Evolutionary conservation across 2,888 invertebrate genomes (phyloP), one percentile per base, ranked within the genome.

Genomic region (Argyresthia albistria): DNA sequence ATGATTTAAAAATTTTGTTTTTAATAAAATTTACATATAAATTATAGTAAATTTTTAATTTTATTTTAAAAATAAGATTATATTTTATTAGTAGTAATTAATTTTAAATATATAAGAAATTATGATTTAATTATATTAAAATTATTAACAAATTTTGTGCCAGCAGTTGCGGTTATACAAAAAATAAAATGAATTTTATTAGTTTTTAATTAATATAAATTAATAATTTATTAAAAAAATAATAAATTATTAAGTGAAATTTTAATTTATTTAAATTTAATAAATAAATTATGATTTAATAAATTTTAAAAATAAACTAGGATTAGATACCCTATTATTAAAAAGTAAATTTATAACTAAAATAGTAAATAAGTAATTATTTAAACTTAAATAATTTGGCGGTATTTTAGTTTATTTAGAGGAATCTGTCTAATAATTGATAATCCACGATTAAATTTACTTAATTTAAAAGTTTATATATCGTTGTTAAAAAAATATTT

Each of bases 91-190:
- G 47, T 56, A 59, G 55, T 88, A 86, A 82, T 82, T 86, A 82
- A 68, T 79, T 73, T 89, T 89, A 86, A 80, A 77, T 67, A 87
- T 89, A 88, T 88, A 89, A 82, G 80, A 80, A 88, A 86, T 88
- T 89, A 88, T 87, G 89, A 82, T 88, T 89, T 90, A 88, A 78
- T 84, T 89, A 89, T 82, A 80, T 79, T 66, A 64, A 68, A 74
- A 89, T 80, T 88, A 89, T 80, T 88, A 84, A 89, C 88, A 72
- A 89, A 90, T 83, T 88, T 90, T 90, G 90, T 90, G 90, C 90
- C 90, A 91, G 91, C 91, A 90, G 88, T 89, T 88, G 91, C 91
- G 91, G 90, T 91, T 91, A 91, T 66, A 90, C 91, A 89, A 86
- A 84, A 83, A 67, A 88, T 88, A 73, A 83, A 83, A 74, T 88